Base-by-base conservation (phyloP, 2,888 invertebrate species). In the Leptopilina myrica region DNA sequence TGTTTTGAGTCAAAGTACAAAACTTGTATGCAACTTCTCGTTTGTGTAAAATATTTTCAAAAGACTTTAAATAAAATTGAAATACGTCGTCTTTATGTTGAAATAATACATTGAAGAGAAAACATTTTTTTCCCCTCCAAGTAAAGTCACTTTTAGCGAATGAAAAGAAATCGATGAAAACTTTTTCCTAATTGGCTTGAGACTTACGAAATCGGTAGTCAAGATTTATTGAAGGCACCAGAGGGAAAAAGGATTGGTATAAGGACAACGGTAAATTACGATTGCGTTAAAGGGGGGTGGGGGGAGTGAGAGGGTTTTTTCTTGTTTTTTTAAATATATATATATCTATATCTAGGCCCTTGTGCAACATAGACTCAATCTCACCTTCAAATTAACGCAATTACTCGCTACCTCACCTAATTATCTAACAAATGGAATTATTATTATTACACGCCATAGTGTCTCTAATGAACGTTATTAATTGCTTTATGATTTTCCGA, bases 401-500 rank as follows among this genome's bases (percentile, higher is more conserved):
- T 89, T 90, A 89, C 86, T 85, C 84, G 87, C 86, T 88, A 88
- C 87, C 86, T 86, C 87, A 84, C 85, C 87, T 91, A 90, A 91
- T 91, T 90, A 90, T 88, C 89, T 87, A 89, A 89, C 89, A 89
- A 91, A 90, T 87, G 87, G 88, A 89, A 89, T 89, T 89, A 87
- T 88, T 88, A 87, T 89, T 87, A 87, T 87, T 84, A 83, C 84
- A 84, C 82, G 81, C 85, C 81, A 49, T 49, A 83, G 80, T 84
- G 81, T 82, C 87, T 87, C 87, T 91, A 91, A 91, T 88, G 91
- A 91, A 90, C 85, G 88, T 87, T 90, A 90, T 91, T 91, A 91
- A 91, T 90, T 91, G 87, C 88, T 89, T 89, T 89, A 90, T 88
- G 91, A 91, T 91, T 91, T 91, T 89, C 87, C 89, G 90, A 91